These are phyloP conservation scores for Notiomystis cincta DNA, from an alignment of 2,113 vertebrate genomes.

Conservation along the genomic window DNA sequence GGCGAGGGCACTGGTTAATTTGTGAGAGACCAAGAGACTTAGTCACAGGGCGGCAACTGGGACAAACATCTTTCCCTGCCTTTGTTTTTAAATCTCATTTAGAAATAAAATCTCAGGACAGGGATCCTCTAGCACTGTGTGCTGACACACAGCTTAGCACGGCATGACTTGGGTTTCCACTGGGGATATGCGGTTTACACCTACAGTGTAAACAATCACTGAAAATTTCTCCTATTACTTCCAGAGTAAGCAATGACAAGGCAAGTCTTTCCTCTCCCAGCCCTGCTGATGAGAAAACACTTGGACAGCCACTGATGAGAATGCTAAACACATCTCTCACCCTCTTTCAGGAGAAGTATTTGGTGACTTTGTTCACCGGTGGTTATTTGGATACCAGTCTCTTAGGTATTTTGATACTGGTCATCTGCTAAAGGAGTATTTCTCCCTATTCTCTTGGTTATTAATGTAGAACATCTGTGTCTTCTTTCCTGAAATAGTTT, in stretches of 20 bases:
- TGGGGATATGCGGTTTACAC: background rate
- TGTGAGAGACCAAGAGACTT: background rate
- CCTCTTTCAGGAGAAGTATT: background rate
- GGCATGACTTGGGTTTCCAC: background rate
- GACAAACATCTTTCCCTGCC: background rate
- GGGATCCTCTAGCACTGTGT: background rate
- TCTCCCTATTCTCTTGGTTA: background rate
- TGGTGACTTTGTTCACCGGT: background rate
- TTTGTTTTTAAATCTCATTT: background rate
- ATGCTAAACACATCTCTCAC: background rate
- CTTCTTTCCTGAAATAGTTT: conserved; percentile 4
- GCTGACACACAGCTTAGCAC: background rate
- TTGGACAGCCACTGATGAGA: background rate
- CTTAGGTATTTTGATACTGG: background rate
- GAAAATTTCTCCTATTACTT: background rate
- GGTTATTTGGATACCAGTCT: background rate
- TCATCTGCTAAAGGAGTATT: background rate
- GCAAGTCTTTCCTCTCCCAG: background rate
- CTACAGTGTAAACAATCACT: background rate
- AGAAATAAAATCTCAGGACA: background rate
- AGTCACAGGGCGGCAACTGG: background rate
- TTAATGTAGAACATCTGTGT: conserved; percentile 41
- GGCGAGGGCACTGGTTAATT: rapidly evolving
- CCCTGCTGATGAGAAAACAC: background rate
- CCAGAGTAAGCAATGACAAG: background rate